Conservation (phyloP, 1,140 invertebrate species). For the Dendroctonus ponderosae region DNA sequence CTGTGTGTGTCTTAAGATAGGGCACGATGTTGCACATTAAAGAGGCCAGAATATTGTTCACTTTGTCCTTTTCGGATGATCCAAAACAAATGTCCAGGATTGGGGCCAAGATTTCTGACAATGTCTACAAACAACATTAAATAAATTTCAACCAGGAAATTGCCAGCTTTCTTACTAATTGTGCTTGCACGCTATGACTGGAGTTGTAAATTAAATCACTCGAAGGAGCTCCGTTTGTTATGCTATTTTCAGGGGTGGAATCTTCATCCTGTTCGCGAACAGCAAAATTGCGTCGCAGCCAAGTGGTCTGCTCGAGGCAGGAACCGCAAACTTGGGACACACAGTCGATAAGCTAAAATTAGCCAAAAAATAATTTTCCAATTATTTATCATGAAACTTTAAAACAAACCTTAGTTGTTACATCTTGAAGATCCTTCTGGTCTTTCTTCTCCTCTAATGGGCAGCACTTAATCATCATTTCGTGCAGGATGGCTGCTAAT, state of each 20-base stretch:
- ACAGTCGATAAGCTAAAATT: slow-evolving; percentile 71
- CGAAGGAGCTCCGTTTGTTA: slow-evolving; percentile 36
- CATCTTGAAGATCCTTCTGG: slow-evolving; percentile 82
- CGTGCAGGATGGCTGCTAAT: slow-evolving; percentile 76
- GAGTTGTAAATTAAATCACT: slow-evolving; percentile 38
- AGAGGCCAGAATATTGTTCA: slow-evolving; percentile 76
- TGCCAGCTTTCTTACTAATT: slow-evolving; percentile 48
- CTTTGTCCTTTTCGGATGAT: slow-evolving; percentile 91
- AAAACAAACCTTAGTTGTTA: slow-evolving; percentile 61
- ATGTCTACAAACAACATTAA: slow-evolving; percentile 48
- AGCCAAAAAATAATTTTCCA: no score
- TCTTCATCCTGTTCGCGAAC: slow-evolving; percentile 74
- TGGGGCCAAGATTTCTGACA: slow-evolving; percentile 86
- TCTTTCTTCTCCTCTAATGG: slow-evolving; percentile 66
- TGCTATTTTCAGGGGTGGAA: slow-evolving; percentile 48
- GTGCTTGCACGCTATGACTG: slow-evolving; percentile 58
- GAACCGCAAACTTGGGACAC: slow-evolving; percentile 85
- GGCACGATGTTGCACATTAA: slow-evolving; percentile 89
- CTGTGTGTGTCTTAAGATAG: slow-evolving; percentile 85
- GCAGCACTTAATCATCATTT: slow-evolving; percentile 82
- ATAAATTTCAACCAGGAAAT: neutral
- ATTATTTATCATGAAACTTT: no score
- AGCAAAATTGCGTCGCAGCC: slow-evolving; percentile 83
- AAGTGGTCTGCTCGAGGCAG: slow-evolving; percentile 87
- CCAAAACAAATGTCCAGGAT: slow-evolving; percentile 88